Evolutionary conservation across 2,888 invertebrate genomes (phyloP).

Genomic region (Dioctria rufipes): DNA sequence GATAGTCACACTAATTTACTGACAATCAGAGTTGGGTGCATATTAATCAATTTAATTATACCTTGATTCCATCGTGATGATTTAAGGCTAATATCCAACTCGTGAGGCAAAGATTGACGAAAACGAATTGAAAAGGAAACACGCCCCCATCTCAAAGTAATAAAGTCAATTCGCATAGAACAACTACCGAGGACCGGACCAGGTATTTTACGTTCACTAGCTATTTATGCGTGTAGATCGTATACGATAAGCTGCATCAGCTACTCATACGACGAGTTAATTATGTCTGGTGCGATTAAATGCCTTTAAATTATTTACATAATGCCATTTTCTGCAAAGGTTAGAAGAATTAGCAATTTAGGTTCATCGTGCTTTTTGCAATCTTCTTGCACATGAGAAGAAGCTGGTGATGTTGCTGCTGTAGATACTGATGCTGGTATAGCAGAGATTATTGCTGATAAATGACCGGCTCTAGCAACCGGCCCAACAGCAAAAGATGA

Average conservation of each 20-base stretch:
- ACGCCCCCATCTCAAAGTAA: slow-evolving; percentile 41
- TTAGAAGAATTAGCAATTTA: slow-evolving; percentile 51
- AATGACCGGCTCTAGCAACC: slow-evolving; percentile 46
- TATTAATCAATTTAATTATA: slow-evolving; percentile 49
- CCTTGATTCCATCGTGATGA: slow-evolving; percentile 7
- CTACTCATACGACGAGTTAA: slow-evolving; percentile 44
- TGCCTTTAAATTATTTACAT: slow-evolving; percentile 47
- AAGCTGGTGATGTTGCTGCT: not conserved
- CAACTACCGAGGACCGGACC: not conserved
- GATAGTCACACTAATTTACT: not conserved
- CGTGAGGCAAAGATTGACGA: slow-evolving; percentile 32
- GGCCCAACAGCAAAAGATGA: slow-evolving; percentile 32
- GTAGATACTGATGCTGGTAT: too few relatives aligned
- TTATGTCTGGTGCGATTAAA: slow-evolving; percentile 45
- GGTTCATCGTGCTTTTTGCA: slow-evolving; percentile 49
- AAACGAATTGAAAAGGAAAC: slow-evolving; percentile 48
- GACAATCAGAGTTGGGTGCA: not conserved
- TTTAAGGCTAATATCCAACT: slow-evolving; percentile 28
- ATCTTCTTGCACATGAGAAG: slow-evolving; percentile 26
- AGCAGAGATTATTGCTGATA: slow-evolving; percentile 47
- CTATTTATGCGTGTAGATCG: slow-evolving; percentile 27
- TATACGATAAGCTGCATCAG: not conserved
- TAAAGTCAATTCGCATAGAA: slow-evolving; percentile 26
- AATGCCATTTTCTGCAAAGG: slow-evolving; percentile 42
- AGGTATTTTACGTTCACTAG: not conserved